Evolutionary conservation across 1,140 invertebrate genomes (phyloP).

Genomic region (Megathymus violae): DNA sequence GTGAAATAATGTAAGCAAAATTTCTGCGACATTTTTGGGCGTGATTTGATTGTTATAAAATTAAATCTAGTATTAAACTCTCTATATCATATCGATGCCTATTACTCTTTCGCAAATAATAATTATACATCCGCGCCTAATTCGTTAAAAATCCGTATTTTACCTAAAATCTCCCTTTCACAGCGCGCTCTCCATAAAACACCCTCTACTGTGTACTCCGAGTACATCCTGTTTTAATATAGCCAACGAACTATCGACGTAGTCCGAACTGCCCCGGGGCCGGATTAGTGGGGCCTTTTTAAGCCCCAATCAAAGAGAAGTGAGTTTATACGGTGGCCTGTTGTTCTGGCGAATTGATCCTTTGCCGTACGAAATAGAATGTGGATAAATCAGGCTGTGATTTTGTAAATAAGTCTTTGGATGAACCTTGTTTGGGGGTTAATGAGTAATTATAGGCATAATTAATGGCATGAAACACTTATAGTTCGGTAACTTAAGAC

Average conservation of each 20-base stretch:
- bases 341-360: constrained; percentile 33
- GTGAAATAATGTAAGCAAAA: too few species aligned
- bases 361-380: constrained; percentile 27
- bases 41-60: too few species aligned
- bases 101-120: too few species aligned
- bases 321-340: constrained; percentile 44
- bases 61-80: too few species aligned
- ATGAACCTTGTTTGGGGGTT: constrained; percentile 6
- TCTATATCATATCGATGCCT: too few species aligned
- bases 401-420: constrained; percentile 27
- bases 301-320: constrained; percentile 57
- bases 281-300: constrained; percentile 50
- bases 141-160: constrained; percentile 5
- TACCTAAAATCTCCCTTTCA: too few species aligned
- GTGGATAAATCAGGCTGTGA: constrained; percentile 28
- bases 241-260: constrained; percentile 20
- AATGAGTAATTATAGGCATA: too few species aligned
- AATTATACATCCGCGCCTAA: too few species aligned
- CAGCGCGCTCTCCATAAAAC: constrained; percentile 17
- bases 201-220: too few species aligned
- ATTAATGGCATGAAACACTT: too few species aligned
- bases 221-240: constrained; percentile 29
- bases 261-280: constrained; percentile 30
- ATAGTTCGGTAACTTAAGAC: too few species aligned
- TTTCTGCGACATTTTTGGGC: too few species aligned